phyloP scores from a whole-genome alignment of 2,888 invertebrate genomes.

The Gandaritis pyraliata region DNA sequence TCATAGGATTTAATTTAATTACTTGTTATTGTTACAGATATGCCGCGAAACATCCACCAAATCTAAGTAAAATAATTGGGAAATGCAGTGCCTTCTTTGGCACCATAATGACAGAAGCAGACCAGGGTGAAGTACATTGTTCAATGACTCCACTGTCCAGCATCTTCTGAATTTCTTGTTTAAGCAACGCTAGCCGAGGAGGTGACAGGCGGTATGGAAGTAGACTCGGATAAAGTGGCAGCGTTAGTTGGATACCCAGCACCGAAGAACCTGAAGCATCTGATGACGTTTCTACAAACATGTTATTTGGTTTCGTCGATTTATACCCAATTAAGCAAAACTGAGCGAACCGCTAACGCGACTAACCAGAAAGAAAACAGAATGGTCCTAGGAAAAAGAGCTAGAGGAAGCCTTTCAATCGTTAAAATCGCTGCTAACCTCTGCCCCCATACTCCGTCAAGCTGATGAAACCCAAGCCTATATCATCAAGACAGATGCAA shows the following conservation, averaged over 20 bases:
- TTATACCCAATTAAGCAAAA: constrained; percentile 17
- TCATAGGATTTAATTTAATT: too few relatives aligned
- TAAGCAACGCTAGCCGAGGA: constrained; percentile 1
- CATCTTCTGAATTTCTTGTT: constrained; percentile 11
- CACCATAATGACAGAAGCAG: constrained; percentile 9
- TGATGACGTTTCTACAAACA: constrained; percentile 22
- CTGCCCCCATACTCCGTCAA: constrained; percentile 3
- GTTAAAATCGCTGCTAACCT: background rate
- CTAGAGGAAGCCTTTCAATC: constrained; percentile 9
- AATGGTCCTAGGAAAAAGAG: constrained; percentile 20
- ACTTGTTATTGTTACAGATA: too few relatives aligned
- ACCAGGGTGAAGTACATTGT: constrained; percentile 11
- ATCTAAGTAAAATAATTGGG: too few relatives aligned
- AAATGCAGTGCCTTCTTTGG: constrained; percentile 21
- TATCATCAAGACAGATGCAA: too few relatives aligned
- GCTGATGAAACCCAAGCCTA: too few relatives aligned
- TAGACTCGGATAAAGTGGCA: constrained; percentile 41
- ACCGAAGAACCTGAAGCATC: constrained; percentile 16
- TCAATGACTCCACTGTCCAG: constrained; percentile 7
- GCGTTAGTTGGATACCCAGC: constrained; percentile 25
- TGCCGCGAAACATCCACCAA: too few relatives aligned
- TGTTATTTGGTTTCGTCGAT: constrained; percentile 25
- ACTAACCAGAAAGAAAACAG: constrained; percentile 14
- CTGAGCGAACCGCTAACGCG: constrained; percentile 19
- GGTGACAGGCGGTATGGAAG: constrained; percentile 19